Evolutionary conservation across 2,797 vertebrate genomes (phyloP).

Genomic region (Heteromormyrus szaboi): DNA sequence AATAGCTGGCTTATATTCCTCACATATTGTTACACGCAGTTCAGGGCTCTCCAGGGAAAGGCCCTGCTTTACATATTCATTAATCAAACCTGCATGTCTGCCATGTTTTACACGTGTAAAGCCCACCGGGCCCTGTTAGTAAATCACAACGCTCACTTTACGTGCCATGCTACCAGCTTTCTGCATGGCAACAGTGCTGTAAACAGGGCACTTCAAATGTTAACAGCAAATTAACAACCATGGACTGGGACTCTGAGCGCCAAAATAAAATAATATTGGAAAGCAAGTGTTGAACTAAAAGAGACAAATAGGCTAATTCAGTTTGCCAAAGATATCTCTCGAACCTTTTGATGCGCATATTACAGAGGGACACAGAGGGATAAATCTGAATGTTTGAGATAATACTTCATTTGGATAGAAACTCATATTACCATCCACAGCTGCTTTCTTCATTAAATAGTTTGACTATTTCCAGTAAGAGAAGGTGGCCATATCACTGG

Average conservation of each 20-base stretch:
- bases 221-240: background rate
- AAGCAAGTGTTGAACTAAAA: background rate
- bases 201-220: background rate
- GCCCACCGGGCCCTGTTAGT: background rate
- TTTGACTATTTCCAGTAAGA: background rate
- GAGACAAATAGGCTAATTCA: background rate
- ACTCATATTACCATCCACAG: background rate
- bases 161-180: background rate
- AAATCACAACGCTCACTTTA: background rate
- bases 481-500: background rate
- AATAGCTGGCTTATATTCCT: background rate
- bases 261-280: background rate
- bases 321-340: background rate
- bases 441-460: background rate
- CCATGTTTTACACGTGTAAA: background rate
- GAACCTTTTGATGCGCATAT: background rate
- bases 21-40: background rate
- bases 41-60: background rate
- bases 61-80: slow-evolving; percentile 15
- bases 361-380: background rate
- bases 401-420: background rate
- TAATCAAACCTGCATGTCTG: background rate
- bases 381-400: background rate
- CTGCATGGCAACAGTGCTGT: background rate
- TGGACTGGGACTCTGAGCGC: background rate